These are phyloP conservation scores for Spilogale gracilis DNA, from an alignment of 2,113 vertebrate genomes.

Conservation along the genomic window DNA sequence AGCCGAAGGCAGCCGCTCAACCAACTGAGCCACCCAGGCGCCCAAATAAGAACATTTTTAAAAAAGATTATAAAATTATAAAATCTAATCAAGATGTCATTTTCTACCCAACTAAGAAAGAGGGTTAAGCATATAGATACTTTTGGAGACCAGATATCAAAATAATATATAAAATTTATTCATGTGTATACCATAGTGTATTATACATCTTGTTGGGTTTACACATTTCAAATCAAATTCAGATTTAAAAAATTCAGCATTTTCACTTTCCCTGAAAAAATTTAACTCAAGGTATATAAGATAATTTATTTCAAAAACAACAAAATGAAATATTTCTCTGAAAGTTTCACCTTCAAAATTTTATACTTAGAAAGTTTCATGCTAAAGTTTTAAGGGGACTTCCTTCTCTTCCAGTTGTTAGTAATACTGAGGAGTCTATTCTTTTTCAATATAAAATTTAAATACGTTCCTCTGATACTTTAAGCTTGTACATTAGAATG, in stretches of 20 bases:
- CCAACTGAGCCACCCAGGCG: too few relatives aligned
- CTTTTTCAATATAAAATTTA: constrained; percentile 10
- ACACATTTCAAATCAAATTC: not conserved
- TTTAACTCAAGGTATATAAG: not conserved
- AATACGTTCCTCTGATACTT: not conserved
- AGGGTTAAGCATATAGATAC: not conserved
- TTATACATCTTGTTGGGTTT: not conserved
- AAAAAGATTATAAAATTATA: not conserved
- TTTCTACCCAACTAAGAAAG: not conserved
- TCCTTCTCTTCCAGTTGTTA: not conserved
- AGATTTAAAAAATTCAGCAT: not conserved
- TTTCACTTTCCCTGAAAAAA: not conserved
- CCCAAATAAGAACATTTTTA: not conserved
- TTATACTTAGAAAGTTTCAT: not conserved
- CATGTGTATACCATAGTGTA: not conserved
- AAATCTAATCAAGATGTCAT: not conserved
- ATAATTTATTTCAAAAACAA: constrained; percentile 45
- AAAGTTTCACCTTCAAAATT: not conserved
- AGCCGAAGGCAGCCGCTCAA: too few relatives aligned
- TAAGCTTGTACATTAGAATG: constrained; percentile 48
- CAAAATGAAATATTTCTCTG: not conserved
- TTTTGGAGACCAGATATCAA: not conserved
- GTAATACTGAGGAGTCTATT: not conserved
- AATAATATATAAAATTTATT: not conserved
- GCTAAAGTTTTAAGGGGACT: not conserved